Evolutionary conservation across 2,797 vertebrate genomes (phyloP), one percentile per base, ranked within the genome.

Genomic region (Octomys mimax): DNA sequence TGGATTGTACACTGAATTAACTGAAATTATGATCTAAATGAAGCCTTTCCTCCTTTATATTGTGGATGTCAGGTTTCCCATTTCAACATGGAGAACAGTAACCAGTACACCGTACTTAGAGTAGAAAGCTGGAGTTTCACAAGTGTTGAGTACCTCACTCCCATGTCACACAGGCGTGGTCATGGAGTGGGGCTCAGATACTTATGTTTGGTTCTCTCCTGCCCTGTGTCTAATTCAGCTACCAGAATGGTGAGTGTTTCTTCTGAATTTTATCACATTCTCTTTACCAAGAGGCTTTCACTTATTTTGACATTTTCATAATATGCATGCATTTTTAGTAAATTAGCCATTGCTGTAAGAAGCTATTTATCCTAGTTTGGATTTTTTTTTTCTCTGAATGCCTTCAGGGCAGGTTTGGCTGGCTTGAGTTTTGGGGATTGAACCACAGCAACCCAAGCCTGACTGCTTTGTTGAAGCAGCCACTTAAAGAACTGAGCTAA

Each of bases 121-220:
- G 71, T 6, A 81, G 36, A 42, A 95, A 75, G 6, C 46, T 71
- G 4, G 1, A 52, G n/a, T 57, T 22, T 49, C 46, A 2, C 28
- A 89, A 57, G 13, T 33, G 36, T 26, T 13, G 28, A 61, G 12
- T 49, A 49, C 26, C 12, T 79, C 39, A 6, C 14, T 80, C 5
- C 18, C 39, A 80, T 4, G 18, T 42, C 52, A 64, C 22, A 13
- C 1, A 70, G 4, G 9, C 46, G 21, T 52, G n/a, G 2, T 71
- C 46, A 26, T 3, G 70, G 52, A 87, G 2, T 10, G 10, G 10
- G 2, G 22, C 1, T 52, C 5, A 19, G 7, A 22, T 6, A 3
- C 11, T 39, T 2, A 6, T 36, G 0, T 33, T 0, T 36, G 42
- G 8, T 1, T 64, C 61, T 39, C 61, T 28, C 0, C 0, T 16